These are phyloP conservation scores for Octodon degus DNA, from an alignment of 2,113 vertebrate genomes.

Conservation along the genomic window DNA sequence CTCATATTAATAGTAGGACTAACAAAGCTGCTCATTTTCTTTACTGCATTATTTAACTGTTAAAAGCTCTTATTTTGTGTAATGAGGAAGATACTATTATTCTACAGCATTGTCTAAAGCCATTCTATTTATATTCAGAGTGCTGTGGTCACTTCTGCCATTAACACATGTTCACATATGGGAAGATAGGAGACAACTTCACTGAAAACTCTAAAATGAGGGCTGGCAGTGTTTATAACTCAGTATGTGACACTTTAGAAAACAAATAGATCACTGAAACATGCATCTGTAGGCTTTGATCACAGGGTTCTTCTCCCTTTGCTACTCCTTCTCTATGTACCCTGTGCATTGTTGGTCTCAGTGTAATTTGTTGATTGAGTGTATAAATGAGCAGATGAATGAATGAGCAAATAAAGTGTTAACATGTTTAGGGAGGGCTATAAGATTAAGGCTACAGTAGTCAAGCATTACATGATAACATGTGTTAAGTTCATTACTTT, in stretches of 20 bases:
- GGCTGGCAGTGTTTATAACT: not conserved
- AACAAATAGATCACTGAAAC: not conserved
- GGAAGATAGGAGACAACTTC: not conserved
- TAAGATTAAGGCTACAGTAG: not conserved
- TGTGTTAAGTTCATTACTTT: not conserved
- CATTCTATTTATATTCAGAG: not conserved
- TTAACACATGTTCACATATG: too few relatives aligned
- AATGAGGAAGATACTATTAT: not conserved
- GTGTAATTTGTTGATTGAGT: not conserved
- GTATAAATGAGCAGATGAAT: not conserved
- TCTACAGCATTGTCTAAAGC: not conserved
- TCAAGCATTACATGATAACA: not conserved
- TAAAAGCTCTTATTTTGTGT: not conserved
- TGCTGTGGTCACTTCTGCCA: not conserved
- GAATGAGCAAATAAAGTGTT: not conserved
- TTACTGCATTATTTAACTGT: not conserved
- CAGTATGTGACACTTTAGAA: rapidly evolving
- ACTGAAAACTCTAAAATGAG: not conserved
- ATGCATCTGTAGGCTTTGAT: not conserved
- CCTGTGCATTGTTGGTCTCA: rapidly evolving
- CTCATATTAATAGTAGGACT: not conserved
- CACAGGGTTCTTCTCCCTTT: not conserved
- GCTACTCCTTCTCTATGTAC: rapidly evolving
- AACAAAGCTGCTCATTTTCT: not conserved
- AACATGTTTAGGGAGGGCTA: not conserved